Base-by-base conservation (phyloP, 1,140 invertebrate genomes). In the Teleogryllus occipitalis region DNA sequence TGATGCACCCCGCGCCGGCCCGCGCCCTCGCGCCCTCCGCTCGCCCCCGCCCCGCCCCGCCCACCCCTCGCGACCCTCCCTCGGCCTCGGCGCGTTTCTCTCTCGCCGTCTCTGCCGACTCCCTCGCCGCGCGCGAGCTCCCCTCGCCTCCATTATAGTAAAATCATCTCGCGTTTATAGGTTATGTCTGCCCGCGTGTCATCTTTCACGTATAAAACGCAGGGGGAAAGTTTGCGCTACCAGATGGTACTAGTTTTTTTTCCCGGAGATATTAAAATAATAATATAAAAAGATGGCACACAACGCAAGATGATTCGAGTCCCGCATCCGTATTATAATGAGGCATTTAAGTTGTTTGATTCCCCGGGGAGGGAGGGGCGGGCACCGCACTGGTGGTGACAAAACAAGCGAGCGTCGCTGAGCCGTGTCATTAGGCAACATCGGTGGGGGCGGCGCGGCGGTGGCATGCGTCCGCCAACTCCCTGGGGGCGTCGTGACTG, bases 211-310 rank as follows among this genome's bases (percentile, higher is more conserved):
- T 48, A 48, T n/a, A 77, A 27, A 47, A 76, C 39, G 47, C n/a
- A 76, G 47, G 18, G 46, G 39, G 48, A 48, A 48, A 77, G 76
- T 77, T 77, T 77, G 46, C 76, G 47, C 22, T 77, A 77, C 46
- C 76, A 77, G 76, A 77, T 54, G 76, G 76, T 77, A 77, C 76
- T 77, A 77, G 47, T 48, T 77, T 77, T 77, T 48, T 77, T 54
- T 47, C 47, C 48, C 7, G 54, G 54, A 65, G 54, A 65, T 77
- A 77, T 54, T 54, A 77, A 54, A 77, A 77, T 77, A 77, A 77
- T 77, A 77, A 77, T 77, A 77, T 77, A 77, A 77, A 77, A 77
- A 77, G 76, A 77, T 77, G 76, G 76, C n/a, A 77, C 46, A 49
- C 15, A 48, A 18, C 54, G 48, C 47, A 77, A 49, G 76, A 77